These are phyloP conservation scores for Bembecia ichneumoniformis DNA, from an alignment of 2,888 invertebrate genomes.

Conservation along the genomic window DNA sequence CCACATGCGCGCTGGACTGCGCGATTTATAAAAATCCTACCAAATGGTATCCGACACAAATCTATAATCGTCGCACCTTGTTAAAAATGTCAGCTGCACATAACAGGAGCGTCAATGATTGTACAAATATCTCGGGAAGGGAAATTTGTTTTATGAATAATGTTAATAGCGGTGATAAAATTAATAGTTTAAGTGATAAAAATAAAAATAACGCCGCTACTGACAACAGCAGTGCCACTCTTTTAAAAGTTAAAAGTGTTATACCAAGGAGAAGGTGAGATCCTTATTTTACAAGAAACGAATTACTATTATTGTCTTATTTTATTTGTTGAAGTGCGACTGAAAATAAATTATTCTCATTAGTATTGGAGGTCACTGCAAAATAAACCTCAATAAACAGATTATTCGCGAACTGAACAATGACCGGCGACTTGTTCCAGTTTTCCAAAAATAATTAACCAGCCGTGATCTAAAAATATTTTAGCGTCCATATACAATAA, in stretches of 20 bases:
- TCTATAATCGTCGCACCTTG: constrained; percentile 59
- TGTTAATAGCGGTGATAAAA: constrained; percentile 26
- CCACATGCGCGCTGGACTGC: constrained; percentile 63
- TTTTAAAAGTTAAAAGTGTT: constrained; percentile 65
- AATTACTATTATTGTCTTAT: too few species aligned
- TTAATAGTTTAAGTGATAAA: constrained; percentile 39
- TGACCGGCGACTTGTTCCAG: constrained; percentile 30
- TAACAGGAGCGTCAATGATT: constrained; percentile 18
- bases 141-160: constrained; percentile 25
- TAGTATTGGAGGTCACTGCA: too few species aligned
- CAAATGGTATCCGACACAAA: constrained; percentile 60
- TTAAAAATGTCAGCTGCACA: constrained; percentile 53
- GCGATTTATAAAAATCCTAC: constrained; percentile 66
- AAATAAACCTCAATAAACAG: too few species aligned
- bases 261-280: constrained; percentile 61
- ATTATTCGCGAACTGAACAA: not conserved
- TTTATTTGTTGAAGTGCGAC: too few species aligned
- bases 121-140: constrained; percentile 29
- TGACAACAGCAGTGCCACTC: constrained; percentile 26
- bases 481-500: not conserved
- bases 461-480: constrained; percentile 24
- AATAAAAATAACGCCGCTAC: constrained; percentile 32
- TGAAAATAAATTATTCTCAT: too few species aligned
- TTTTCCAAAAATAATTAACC: constrained; percentile 46
- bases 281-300: constrained; percentile 7